Evolutionary conservation across 2,888 invertebrate genomes (phyloP).

Genomic region (Entomobrya proxima): DNA sequence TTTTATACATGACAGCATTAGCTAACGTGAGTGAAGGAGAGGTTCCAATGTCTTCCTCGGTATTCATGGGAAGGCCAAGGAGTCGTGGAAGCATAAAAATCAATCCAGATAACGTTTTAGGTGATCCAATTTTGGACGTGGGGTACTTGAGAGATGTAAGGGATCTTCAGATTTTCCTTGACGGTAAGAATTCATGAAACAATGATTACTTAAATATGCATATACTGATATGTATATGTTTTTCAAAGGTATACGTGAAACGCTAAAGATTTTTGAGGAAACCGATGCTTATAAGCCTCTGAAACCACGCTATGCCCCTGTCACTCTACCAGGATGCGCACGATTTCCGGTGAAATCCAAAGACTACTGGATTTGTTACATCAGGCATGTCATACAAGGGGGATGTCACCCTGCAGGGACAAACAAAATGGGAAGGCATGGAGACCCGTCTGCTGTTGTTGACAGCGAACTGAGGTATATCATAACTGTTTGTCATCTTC

Average conservation of each 20-base stretch:
- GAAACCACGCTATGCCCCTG: not conserved
- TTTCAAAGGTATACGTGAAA: not conserved
- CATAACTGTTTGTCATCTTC: not conserved
- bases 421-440: constrained; percentile 18
- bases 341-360: not conserved
- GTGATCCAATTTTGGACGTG: constrained; percentile 27
- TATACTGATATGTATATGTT: not conserved
- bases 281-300: not conserved
- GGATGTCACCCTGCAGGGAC: constrained; percentile 50
- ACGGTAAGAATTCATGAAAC: not conserved
- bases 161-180: not conserved
- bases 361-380: constrained; percentile 46
- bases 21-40: not conserved
- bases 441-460: constrained; percentile 32
- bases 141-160: constrained; percentile 13
- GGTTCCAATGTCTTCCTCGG: not conserved
- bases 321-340: not conserved
- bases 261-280: constrained; percentile 1
- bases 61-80: constrained; percentile 48
- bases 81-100: constrained; percentile 42
- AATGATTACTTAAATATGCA: not conserved
- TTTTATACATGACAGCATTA: not conserved
- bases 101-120: constrained; percentile 6
- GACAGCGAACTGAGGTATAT: constrained; percentile 34
- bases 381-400: not conserved